Evolutionary conservation across 2,888 invertebrate species (phyloP), one percentile per base, ranked within the genome.

Genomic region (Aporophyla lueneburgensis): DNA sequence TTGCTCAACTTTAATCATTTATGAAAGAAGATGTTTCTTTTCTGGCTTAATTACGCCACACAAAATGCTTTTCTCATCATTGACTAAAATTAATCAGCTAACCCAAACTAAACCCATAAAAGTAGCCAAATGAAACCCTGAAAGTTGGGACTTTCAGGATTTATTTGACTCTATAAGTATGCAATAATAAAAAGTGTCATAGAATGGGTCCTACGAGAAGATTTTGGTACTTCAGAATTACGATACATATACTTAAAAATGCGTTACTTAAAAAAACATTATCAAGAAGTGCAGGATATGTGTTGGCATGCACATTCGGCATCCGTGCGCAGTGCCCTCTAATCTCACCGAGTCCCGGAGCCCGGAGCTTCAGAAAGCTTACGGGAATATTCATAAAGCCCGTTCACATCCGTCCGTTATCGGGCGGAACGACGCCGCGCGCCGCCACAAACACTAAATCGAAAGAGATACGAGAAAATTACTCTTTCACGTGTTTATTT

Each of bases 361-460:
- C 75, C 68, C 81, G 71, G 75, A 80, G 88, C 76, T 80, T 85
- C 86, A 88, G 87, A 89, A 89, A 90, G 90, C 91, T 91, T 86
- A 89, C 89, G 86, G 86, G 92, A 93, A 93, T 92, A 92, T 93
- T 93, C 93, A 93, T 93, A 93, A 92, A 89, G 87, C 86, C 89
- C 80, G 87, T 81, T 89, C 86, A 81, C 92, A 90, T 91, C 91
- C 91, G 91, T 86, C 90, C 89, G 92, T 92, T 93, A 93, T 93
- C 93, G 86, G 89, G 87, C 90, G 91, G 89, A 91, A 92, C 92
- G 86, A 66, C 84, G 66, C 74, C 71, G 74, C 61, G 56, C 67
- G n/a, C 59, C 67, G n/a, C 33, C 33, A 19, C 85, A 80, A 80
- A 86, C 85, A 76, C 80, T 85, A 84, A 78, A 81, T 75, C 82